A percentile compares a stretch with the other conserved stretches of the same genome.
These are phyloP conservation scores for Cremastinae sp. DNA, from an alignment of 2,888 invertebrate species.

Conservation along the genomic window DNA sequence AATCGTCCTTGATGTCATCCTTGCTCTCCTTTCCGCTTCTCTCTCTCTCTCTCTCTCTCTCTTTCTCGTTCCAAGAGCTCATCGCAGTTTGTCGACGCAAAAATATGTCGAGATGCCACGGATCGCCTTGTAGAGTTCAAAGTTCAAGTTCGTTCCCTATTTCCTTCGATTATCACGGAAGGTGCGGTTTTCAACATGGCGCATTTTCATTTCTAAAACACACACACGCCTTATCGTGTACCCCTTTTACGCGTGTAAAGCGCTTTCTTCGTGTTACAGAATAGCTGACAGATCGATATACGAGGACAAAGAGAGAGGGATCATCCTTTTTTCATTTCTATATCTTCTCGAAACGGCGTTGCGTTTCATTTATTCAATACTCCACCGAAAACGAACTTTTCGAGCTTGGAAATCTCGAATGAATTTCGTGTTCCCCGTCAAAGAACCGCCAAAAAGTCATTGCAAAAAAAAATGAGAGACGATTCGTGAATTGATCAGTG, in stretches of 20 bases:
- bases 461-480: too few species aligned
- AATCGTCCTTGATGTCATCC: constrained; percentile 15
- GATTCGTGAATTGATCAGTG: too few species aligned
- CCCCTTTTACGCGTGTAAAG: too few species aligned
- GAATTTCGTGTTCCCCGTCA: too few species aligned
- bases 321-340: too few species aligned
- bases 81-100: constrained; percentile 27
- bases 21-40: not conserved
- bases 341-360: too few species aligned
- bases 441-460: too few species aligned
- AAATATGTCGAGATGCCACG: constrained; percentile 8
- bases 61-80: not conserved
- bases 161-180: constrained; percentile 34
- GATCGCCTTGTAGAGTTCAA: constrained; percentile 43
- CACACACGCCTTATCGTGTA: constrained; percentile 13
- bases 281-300: constrained; percentile 42
- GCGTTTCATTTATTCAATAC: too few species aligned
- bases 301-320: constrained; percentile 6
- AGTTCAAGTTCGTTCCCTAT: constrained; percentile 56
- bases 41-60: not conserved
- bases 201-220: constrained; percentile 45
- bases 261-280: not conserved
- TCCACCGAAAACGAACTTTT: too few species aligned
- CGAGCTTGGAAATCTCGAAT: too few species aligned
- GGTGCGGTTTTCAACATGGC: constrained; percentile 50